phyloP scores from a whole-genome alignment of 2,888 invertebrate species.

The Drosophila diplacantha region DNA sequence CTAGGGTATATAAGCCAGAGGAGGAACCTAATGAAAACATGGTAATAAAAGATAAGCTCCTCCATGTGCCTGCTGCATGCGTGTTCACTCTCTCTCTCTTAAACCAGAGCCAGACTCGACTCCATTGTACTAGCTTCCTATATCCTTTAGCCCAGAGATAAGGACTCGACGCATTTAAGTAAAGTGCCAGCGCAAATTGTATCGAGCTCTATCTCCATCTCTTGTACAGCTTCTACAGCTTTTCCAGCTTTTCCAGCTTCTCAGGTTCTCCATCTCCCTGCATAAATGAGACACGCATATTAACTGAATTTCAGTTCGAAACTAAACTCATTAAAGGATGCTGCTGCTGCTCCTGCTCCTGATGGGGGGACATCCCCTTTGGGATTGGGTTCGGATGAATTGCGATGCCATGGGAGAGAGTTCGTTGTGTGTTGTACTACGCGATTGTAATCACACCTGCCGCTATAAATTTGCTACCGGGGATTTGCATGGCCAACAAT shows the following conservation, averaged over 20 bases:
- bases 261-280: slow-evolving; percentile 7
- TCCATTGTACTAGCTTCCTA: slow-evolving; percentile 48
- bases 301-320: slow-evolving; percentile 66
- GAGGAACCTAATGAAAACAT: slow-evolving; percentile 60
- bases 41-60: slow-evolving; percentile 68
- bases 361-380: slow-evolving; percentile 24
- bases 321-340: slow-evolving; percentile 69
- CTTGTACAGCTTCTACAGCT: background rate
- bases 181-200: slow-evolving; percentile 63
- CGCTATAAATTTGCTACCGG: slow-evolving; percentile 52
- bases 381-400: slow-evolving; percentile 5
- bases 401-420: slow-evolving; percentile 7
- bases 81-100: slow-evolving; percentile 1
- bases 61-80: slow-evolving; percentile 31
- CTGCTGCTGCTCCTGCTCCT: slow-evolving; percentile 38
- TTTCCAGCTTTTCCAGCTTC: slow-evolving; percentile 1
- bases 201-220: slow-evolving; percentile 48
- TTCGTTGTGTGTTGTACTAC: slow-evolving; percentile 22
- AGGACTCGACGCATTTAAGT: slow-evolving; percentile 58
- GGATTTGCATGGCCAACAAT: slow-evolving; percentile 61
- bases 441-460: slow-evolving; percentile 65
- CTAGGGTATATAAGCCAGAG: slow-evolving; percentile 13
- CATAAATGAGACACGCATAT: slow-evolving; percentile 56
- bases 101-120: background rate
- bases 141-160: slow-evolving; percentile 39